Evolutionary conservation across 2,888 invertebrate genomes (phyloP).

Genomic region (Carcina quercana): DNA sequence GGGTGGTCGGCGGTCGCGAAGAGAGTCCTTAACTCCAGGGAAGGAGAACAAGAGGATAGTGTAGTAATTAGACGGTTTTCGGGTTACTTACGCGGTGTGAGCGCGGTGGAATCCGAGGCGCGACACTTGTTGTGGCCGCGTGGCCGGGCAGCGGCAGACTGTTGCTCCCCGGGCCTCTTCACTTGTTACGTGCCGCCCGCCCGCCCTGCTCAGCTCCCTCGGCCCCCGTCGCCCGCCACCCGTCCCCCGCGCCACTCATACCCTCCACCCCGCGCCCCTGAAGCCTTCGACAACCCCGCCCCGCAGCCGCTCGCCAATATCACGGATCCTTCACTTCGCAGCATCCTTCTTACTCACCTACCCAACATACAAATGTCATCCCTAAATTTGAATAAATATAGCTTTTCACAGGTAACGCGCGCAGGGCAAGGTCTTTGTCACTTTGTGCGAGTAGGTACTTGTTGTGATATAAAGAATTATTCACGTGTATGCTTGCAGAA

Average conservation of each 20-base stretch:
- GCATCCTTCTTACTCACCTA: slow-evolving; percentile 54
- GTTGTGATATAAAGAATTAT: too few relatives aligned
- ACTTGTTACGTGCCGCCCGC: slow-evolving; percentile 70
- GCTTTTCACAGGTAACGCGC: slow-evolving; percentile 14
- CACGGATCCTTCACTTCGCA: slow-evolving; percentile 59
- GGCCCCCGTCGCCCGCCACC: slow-evolving; percentile 27
- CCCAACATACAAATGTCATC: slow-evolving; percentile 25
- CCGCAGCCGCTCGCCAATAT: slow-evolving; percentile 57
- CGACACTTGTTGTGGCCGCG: slow-evolving; percentile 57
- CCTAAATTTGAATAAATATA: slow-evolving; percentile 21
- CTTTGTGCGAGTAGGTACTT: background rate
- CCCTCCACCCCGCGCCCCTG: slow-evolving; percentile 29
- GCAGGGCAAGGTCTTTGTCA: slow-evolving; percentile 5
- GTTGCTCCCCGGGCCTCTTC: slow-evolving; percentile 73
- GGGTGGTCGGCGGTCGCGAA: slow-evolving; percentile 9
- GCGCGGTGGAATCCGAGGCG: slow-evolving; percentile 34
- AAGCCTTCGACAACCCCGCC: slow-evolving; percentile 42
- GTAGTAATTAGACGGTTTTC: slow-evolving; percentile 41
- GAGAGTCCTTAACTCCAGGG: slow-evolving; percentile 14
- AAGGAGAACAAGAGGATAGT: slow-evolving; percentile 26
- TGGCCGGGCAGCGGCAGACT: slow-evolving; percentile 73
- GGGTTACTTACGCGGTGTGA: slow-evolving; percentile 54
- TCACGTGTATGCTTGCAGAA: too few relatives aligned
- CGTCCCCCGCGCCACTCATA: slow-evolving; percentile 27
- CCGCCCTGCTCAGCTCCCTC: slow-evolving; percentile 44